Evolutionary conservation across 2,113 vertebrate genomes (phyloP).

Genomic region (Pyrgilauda ruficollis): DNA sequence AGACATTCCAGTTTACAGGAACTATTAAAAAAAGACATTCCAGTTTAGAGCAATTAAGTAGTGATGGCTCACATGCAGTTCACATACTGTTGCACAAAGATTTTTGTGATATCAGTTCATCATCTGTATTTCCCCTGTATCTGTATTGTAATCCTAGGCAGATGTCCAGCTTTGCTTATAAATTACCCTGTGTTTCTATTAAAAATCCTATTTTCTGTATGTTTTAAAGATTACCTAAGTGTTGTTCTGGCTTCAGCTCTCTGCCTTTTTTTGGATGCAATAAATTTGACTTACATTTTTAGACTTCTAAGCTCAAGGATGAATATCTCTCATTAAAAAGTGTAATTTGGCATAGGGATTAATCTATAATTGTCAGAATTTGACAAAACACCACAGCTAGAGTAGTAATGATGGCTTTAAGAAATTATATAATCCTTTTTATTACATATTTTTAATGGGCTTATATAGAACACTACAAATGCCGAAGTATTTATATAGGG

Average conservation of each 20-base stretch:
- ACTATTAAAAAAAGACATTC: not conserved
- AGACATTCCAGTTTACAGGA: not conserved
- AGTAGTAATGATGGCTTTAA: not conserved
- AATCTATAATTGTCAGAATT: not conserved
- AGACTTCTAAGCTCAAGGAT: not conserved
- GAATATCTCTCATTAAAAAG: not conserved
- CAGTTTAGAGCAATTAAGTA: not conserved
- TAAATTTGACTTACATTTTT: not conserved
- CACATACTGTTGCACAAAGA: not conserved
- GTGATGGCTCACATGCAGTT: not conserved
- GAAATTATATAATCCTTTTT: conserved; percentile 28
- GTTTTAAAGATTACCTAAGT: not conserved
- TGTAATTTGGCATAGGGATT: not conserved
- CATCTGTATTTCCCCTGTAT: not conserved
- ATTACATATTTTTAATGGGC: conserved; percentile 1
- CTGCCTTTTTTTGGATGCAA: not conserved
- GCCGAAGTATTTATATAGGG: not conserved
- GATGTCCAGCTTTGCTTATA: not conserved
- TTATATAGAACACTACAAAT: conserved; percentile 12
- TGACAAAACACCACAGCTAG: not conserved
- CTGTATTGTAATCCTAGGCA: not conserved
- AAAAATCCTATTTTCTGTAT: not conserved
- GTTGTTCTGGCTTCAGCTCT: not conserved
- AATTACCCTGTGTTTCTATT: not conserved
- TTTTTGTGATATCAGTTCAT: not conserved